phyloP scores from a whole-genome alignment of 2,113 vertebrate species.

The Tyrannus savana region DNA sequence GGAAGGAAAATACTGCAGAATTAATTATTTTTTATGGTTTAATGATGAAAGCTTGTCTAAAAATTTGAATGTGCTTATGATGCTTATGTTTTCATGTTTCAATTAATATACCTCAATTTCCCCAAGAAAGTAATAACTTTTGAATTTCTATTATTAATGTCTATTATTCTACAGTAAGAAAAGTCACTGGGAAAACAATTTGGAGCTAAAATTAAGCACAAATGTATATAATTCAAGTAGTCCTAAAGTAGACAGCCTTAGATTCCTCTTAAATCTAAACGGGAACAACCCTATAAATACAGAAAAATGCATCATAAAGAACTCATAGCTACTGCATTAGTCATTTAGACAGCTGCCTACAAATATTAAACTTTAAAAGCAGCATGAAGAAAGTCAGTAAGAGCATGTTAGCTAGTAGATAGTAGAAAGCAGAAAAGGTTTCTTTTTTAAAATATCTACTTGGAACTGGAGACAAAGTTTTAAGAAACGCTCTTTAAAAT shows the following conservation, averaged over 20 bases:
- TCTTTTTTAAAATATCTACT: neutral
- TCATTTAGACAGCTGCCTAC: constrained; percentile 46
- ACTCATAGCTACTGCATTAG: constrained; percentile 25
- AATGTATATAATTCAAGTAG: neutral
- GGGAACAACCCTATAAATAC: neutral
- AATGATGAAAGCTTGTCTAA: neutral
- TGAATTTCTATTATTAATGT: neutral
- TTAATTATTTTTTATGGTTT: neutral
- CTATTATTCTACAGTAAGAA: neutral
- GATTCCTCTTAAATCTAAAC: neutral
- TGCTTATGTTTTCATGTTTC: neutral
- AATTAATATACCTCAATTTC: neutral
- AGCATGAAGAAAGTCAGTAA: neutral
- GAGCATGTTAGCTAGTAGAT: neutral
- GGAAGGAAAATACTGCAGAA: neutral
- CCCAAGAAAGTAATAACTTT: neutral
- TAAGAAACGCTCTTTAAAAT: neutral
- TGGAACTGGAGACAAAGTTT: neutral
- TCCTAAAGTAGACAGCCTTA: neutral
- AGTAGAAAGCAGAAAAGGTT: neutral
- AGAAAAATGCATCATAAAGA: constrained; percentile 9
- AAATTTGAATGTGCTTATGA: neutral
- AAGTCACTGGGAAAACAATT: neutral
- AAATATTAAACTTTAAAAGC: constrained; percentile 39
- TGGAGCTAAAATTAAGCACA: neutral